Evolutionary conservation across 2,888 invertebrate species (phyloP), one percentile per base, ranked within the genome.

Genomic region (Tipula vernalis): DNA sequence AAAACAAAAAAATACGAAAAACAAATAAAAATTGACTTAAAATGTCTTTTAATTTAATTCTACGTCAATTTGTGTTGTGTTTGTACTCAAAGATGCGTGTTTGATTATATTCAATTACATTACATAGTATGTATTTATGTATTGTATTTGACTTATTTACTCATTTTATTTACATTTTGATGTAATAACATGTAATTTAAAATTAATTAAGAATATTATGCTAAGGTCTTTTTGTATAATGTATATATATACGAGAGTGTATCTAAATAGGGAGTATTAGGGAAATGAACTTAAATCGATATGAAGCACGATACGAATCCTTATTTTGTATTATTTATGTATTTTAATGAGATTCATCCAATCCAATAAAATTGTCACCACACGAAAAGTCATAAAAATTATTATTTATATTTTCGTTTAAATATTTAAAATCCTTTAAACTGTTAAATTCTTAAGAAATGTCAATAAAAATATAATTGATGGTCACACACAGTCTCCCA

Each of bases 181-280:
- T 71, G 71, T 71, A 71, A 71, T 71, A 71, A 71, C 71, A 71
- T 71, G 71, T 71, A 71, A 71, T 71, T 71, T 71, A 71, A 71
- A 71, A 71, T 71, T 71, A 71, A 71, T 71, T 71, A 71, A 71
- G 28, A 71, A 71, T 71, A 28, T 71, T 71, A 71, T 28, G 71
- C 51, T 51, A n/a, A 51, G 51, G 71, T 51, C 51, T 51, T 47
- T 28, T 8, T 71, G 8, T 57, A 71, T 28, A 51, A 57, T 44
- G 44, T 44, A 44, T 3, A 39, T 12, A 10, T 10, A 44, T 12
- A 51, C 51, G n/a, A 51, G 51, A 28, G 28, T 71, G 18, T 71
- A 28, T 71, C 2, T 51, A 51, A 15, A 51, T 15, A 10, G 28
- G 51, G 5, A 2, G 15, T 1, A 6, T 15, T 57, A 57, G 5